These are phyloP conservation scores for Morpho achilles DNA, from an alignment of 2,888 invertebrate species.

Conservation along the genomic window DNA sequence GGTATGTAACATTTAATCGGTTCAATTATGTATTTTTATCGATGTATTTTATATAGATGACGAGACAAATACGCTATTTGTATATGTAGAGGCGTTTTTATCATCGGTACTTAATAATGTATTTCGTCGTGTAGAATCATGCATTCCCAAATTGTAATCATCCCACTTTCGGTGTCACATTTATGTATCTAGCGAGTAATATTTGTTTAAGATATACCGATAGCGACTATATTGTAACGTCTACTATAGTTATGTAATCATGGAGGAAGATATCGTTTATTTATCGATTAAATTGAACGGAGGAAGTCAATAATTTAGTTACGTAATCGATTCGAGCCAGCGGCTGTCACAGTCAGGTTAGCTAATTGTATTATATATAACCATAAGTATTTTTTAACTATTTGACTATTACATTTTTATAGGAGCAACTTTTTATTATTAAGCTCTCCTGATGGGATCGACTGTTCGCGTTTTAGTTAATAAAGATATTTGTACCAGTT, in stretches of 20 bases:
- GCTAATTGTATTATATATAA: slow-evolving; percentile 52
- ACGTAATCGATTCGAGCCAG: slow-evolving; percentile 52
- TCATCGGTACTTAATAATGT: slow-evolving; percentile 75
- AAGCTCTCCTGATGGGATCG: slow-evolving; percentile 64
- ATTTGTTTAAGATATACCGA: slow-evolving; percentile 71
- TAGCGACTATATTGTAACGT: slow-evolving; percentile 58
- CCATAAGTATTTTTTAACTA: slow-evolving; percentile 54
- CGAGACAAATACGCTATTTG: slow-evolving; percentile 55
- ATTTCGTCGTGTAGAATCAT: slow-evolving; percentile 72
- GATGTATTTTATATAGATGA: slow-evolving; percentile 39
- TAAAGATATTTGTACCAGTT: slow-evolving; percentile 60
- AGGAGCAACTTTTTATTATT: slow-evolving; percentile 62
- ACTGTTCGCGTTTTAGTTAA: slow-evolving; percentile 68
- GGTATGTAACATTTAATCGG: slow-evolving; percentile 29
- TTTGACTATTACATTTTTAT: slow-evolving; percentile 64
- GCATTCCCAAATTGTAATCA: slow-evolving; percentile 77
- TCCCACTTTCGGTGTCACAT: slow-evolving; percentile 67
- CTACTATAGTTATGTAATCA: slow-evolving; percentile 61
- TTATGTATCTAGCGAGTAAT: slow-evolving; percentile 71
- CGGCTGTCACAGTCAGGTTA: slow-evolving; percentile 59
- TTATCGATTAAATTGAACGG: slow-evolving; percentile 34
- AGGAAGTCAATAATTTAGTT: slow-evolving; percentile 42
- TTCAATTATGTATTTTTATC: slow-evolving; percentile 42
- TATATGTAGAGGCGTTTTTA: slow-evolving; percentile 64
- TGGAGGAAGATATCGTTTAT: slow-evolving; percentile 45